Evolutionary conservation across 1,140 invertebrate genomes (phyloP).

Genomic region (Solenopsis invicta): DNA sequence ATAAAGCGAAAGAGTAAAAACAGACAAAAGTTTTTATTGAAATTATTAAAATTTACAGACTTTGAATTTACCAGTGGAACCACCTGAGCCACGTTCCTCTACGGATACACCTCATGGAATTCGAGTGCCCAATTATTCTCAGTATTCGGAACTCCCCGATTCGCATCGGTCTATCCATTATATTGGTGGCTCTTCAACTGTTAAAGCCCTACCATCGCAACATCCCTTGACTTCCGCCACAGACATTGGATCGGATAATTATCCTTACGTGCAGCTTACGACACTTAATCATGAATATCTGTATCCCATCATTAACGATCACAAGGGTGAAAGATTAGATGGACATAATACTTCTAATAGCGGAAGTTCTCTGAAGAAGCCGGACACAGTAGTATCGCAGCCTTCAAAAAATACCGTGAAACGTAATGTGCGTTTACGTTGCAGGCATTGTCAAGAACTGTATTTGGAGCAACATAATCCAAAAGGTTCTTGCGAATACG

Average conservation of each 20-base stretch:
- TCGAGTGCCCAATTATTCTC: conserved; percentile 81
- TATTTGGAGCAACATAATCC: conserved; percentile 93
- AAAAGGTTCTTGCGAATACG: conserved; percentile 94
- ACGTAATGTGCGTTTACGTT: conserved; percentile 82
- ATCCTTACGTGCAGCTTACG: conserved; percentile 95
- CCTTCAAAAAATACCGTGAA: conserved; percentile 81
- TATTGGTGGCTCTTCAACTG: conserved; percentile 73
- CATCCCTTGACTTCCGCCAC: conserved; percentile 79
- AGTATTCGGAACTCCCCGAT: conserved; percentile 81
- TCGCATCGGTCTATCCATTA: conserved; percentile 82
- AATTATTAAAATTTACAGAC: conserved; percentile 88
- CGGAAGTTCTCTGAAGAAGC: conserved; percentile 89
- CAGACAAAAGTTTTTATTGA: neutral
- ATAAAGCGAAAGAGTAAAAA: neutral
- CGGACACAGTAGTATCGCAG: conserved; percentile 86
- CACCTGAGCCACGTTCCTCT: conserved; percentile 90
- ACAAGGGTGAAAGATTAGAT: conserved; percentile 85
- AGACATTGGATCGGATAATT: conserved; percentile 88
- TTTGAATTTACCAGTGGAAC: conserved; percentile 93
- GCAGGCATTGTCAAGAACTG: conserved; percentile 91
- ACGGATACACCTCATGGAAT: conserved; percentile 87
- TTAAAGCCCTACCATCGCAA: conserved; percentile 79
- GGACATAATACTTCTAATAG: conserved; percentile 86
- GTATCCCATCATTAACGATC: conserved; percentile 92
- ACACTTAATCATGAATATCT: conserved; percentile 93